A percentile compares a stretch with the other conserved stretches of the same genome.
These are phyloP conservation scores for Hystrix cristata DNA, from an alignment of 2,113 vertebrate species.

Conservation along the genomic window DNA sequence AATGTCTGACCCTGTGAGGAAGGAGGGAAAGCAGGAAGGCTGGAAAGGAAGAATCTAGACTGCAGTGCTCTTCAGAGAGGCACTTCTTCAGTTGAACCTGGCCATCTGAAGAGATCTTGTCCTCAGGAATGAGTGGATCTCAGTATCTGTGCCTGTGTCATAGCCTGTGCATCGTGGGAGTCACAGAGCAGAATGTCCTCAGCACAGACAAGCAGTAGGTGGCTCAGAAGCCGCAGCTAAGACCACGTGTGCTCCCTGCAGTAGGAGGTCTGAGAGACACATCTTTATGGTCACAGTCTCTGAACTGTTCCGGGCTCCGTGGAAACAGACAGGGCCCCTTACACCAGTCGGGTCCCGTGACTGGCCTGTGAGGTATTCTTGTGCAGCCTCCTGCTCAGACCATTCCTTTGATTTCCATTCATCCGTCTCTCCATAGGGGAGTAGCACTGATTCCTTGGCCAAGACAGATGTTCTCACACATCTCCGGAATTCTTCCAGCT, in stretches of 20 bases:
- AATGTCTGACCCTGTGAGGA: not conserved
- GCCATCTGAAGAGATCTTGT: not conserved
- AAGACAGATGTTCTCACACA: not conserved
- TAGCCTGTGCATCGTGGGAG: not conserved
- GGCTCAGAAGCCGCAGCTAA: not conserved
- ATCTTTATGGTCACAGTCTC: not conserved
- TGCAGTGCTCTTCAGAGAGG: not conserved
- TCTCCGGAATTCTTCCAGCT: not conserved
- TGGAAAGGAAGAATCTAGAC: not conserved
- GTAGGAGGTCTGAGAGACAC: not conserved
- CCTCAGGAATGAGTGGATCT: not conserved
- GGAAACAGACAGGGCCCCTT: not conserved
- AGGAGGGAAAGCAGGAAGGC: not conserved
- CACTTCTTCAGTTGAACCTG: too few species aligned
- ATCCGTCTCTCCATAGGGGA: not conserved
- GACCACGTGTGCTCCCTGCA: not conserved
- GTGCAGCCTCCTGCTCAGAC: not conserved
- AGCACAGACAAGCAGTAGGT: fast-evolving
- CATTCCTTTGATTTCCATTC: not conserved
- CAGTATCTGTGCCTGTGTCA: not conserved
- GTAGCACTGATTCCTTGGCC: not conserved
- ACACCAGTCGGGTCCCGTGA: not conserved
- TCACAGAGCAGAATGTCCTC: not conserved
- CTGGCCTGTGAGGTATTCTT: not conserved
- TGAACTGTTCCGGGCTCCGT: not conserved